These are phyloP conservation scores for Barypeithes pellucidus DNA, from an alignment of 2,888 invertebrate genomes.

Conservation along the genomic window DNA sequence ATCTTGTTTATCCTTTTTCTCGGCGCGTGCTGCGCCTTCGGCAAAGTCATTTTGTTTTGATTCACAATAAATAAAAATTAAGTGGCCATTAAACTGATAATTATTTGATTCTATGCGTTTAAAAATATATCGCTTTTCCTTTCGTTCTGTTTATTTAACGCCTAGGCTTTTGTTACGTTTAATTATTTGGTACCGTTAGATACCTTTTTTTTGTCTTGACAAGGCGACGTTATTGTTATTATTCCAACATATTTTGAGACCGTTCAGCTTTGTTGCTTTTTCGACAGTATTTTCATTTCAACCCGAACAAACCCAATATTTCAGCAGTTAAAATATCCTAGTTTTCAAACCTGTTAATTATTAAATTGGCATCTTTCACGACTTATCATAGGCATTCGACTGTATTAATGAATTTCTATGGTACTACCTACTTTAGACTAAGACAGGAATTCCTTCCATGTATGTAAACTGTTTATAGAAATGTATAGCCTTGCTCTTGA, in stretches of 20 bases:
- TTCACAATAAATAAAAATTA: conserved; percentile 1
- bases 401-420: not conserved
- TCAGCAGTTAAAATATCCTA: no score
- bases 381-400: not conserved
- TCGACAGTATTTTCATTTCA: no score
- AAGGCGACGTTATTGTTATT: no score
- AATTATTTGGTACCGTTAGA: no score
- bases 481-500: conserved; percentile 30
- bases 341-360: no score
- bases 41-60: not conserved
- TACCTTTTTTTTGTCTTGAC: not conserved
- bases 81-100: not conserved
- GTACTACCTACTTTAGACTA: not conserved
- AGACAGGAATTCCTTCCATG: conserved; percentile 2
- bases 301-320: no score
- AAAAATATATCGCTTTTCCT: no score
- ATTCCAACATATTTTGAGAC: no score
- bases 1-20: not conserved
- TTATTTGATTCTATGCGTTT: no score
- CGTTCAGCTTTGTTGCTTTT: no score
- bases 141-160: no score
- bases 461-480: conserved; percentile 2
- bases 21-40: not conserved
- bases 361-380: not conserved
- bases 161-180: no score